Percentiles rank a stretch among this genome's conserved stretches.
Conservation (phyloP, 1,140 invertebrate genomes). For the Nasonia vitripennis region DNA sequence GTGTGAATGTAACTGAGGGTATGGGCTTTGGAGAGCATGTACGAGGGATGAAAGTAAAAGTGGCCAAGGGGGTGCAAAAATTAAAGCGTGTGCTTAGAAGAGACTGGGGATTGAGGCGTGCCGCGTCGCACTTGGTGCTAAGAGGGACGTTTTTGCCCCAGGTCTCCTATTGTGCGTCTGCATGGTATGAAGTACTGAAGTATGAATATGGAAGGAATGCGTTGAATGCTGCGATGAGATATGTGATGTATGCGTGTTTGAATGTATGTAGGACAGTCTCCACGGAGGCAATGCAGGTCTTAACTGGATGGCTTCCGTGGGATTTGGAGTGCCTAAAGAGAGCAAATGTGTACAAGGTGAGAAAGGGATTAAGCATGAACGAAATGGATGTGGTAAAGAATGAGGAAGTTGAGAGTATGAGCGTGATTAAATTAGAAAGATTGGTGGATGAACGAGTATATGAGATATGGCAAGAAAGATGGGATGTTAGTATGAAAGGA, state of each 20-base stretch:
- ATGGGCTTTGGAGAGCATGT: slow-evolving; percentile 51
- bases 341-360: neutral
- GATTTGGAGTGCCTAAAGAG: neutral
- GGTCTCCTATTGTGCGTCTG: neutral
- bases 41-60: no score
- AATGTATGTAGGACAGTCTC: neutral
- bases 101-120: slow-evolving; percentile 11
- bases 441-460: no score
- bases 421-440: no score
- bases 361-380: neutral
- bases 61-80: neutral
- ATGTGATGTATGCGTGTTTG: neutral
- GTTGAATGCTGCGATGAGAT: neutral
- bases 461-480: no score
- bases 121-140: neutral
- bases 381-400: no score
- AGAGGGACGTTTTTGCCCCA: neutral
- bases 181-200: neutral
- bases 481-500: no score
- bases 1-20: slow-evolving; percentile 47
- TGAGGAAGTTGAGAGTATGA: no score
- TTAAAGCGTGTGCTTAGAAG: slow-evolving; percentile 31
- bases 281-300: neutral
- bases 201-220: neutral
- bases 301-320: neutral